Percentiles rank a stretch among this genome's conserved stretches.
Conservation (phyloP, 2,113 vertebrate species). For the Panthera uncia region DNA sequence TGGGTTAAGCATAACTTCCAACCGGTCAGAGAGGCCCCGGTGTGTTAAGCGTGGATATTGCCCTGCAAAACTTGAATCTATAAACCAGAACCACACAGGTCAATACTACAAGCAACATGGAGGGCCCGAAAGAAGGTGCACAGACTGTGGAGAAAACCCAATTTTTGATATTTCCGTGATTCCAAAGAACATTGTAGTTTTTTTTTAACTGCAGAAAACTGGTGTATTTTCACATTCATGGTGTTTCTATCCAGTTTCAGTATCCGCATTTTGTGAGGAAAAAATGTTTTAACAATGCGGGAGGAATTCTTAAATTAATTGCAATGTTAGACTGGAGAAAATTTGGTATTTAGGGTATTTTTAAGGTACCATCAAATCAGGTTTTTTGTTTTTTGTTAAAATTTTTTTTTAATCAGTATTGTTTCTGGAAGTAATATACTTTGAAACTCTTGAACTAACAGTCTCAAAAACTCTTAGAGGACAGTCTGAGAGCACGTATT, state of each 20-base stretch:
- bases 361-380: constrained; percentile 84
- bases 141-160: constrained; percentile 82
- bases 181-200: constrained; percentile 92
- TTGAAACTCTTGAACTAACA: constrained; percentile 80
- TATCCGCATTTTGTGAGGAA: constrained; percentile 85
- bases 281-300: constrained; percentile 82
- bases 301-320: constrained; percentile 82
- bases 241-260: constrained; percentile 87
- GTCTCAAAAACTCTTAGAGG: constrained; percentile 75
- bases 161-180: constrained; percentile 84
- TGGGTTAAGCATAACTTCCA: constrained; percentile 79
- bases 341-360: constrained; percentile 86
- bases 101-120: constrained; percentile 59
- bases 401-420: constrained; percentile 80
- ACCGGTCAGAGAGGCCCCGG: constrained; percentile 79
- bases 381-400: constrained; percentile 74
- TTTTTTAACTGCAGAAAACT: constrained; percentile 83
- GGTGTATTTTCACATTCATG: constrained; percentile 85
- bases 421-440: constrained; percentile 80
- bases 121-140: constrained; percentile 77
- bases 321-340: constrained; percentile 83
- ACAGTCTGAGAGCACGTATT: constrained; percentile 81
- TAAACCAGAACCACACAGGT: constrained; percentile 63
- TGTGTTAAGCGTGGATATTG: constrained; percentile 65
- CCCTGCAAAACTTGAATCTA: constrained; percentile 80